Base-by-base conservation (phyloP, 2,113 vertebrate genomes). In the Muscicapa adusta region DNA sequence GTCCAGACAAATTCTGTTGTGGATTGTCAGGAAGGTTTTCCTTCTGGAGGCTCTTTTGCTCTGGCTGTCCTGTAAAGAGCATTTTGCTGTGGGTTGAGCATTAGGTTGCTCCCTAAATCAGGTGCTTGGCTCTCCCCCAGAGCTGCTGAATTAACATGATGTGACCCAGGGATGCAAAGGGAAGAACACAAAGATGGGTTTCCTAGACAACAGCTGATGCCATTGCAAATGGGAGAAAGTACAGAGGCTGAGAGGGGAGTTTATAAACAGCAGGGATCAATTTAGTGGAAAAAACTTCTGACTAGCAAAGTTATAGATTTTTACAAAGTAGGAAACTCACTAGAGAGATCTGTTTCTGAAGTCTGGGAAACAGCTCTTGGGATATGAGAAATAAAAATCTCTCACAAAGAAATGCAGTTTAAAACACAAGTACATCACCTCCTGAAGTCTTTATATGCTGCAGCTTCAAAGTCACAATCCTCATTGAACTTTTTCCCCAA, bases 111-210 rank as follows among this genome's bases (percentile, higher is more conserved):
- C 57, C 38, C 57, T 73, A 47, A 66, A 94, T 95, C 88, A 72
- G 74, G 51, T 54, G 29, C 71, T 76, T 88, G 88, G 77, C 78
- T 76, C 19, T 70, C 47, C 40, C 81, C 31, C 58, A 50, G 75
- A 84, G 78, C 8, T 85, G 85, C 75, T 92, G 93, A 74, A 96
- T 94, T 82, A 82, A 76, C 14, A 2, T 47, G 91, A 73, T 82
- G 91, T 88, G 91, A 93, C 87, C 95, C 82, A 85, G 87, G 67
- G 84, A 84, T 95, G 96, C 93, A 53, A 91, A 96, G 91, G 85
- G 89, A 88, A 88, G 86, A 88, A 65, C 65, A 85, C 57, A 65
- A 65, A 65, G 84, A 74, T 62, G 68, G 1, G 92, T 97, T 96
- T 96, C 95, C 95, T 57, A 86, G 96, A 94, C 95, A 94, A 96